A percentile compares a stretch with the other conserved stretches of the same genome.
These are phyloP conservation scores for Choristoneura rosaceana DNA, from an alignment of 2,888 invertebrate genomes.

Conservation along the genomic window DNA sequence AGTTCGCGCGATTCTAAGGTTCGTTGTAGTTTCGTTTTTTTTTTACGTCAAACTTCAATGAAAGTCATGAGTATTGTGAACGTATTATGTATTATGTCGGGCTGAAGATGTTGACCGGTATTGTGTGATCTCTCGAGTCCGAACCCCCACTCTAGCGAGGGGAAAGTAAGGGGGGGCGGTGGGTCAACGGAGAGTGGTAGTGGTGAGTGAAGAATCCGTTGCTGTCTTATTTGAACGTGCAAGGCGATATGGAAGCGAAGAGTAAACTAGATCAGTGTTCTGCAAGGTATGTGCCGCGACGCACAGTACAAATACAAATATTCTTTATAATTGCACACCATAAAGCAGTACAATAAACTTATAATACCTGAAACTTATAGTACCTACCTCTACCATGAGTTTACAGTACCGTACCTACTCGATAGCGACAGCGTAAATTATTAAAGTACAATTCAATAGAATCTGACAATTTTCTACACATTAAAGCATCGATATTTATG, in stretches of 20 bases:
- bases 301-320: no score
- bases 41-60: slow-evolving; percentile 39
- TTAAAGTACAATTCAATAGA: no score
- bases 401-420: no score
- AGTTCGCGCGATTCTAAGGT: slow-evolving; percentile 48
- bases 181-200: slow-evolving; percentile 26
- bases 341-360: no score
- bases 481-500: no score
- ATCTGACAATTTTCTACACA: no score
- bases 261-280: not conserved
- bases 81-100: slow-evolving; percentile 42
- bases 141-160: slow-evolving; percentile 25
- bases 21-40: slow-evolving; percentile 4
- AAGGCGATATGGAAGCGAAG: not conserved
- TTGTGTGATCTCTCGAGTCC: slow-evolving; percentile 35
- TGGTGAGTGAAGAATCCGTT: not conserved
- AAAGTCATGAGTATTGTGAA: slow-evolving; percentile 48
- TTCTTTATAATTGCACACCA: no score
- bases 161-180: slow-evolving; percentile 35
- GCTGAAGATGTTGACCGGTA: slow-evolving; percentile 13
- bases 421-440: no score
- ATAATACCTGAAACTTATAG: no score
- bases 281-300: no score
- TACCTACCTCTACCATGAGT: no score
- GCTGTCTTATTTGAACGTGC: not conserved